A percentile compares a stretch with the other conserved stretches of the same genome.
phyloP scores from a whole-genome alignment of 2,888 invertebrate genomes.

The Drosophila formosana region DNA sequence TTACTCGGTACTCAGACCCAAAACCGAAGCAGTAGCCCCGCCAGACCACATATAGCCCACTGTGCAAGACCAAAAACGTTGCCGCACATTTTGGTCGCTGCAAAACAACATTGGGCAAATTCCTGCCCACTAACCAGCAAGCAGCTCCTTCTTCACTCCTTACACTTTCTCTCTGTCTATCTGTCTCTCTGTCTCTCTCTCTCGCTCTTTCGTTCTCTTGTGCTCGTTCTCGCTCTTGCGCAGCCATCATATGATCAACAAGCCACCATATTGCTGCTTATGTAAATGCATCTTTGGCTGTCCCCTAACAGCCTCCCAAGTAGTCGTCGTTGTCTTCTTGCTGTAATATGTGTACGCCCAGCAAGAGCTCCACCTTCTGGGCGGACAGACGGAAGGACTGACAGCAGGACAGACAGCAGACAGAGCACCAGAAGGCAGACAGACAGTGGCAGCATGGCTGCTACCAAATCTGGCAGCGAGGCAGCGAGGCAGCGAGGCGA shows the following conservation, averaged over 20 bases:
- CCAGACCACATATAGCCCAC: conserved; percentile 76
- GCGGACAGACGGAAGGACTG: background rate
- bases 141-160: background rate
- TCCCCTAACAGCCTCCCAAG: background rate
- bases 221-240: background rate
- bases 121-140: conserved; percentile 26
- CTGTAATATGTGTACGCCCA: conserved; percentile 47
- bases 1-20: background rate
- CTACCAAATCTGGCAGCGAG: conserved; percentile 43
- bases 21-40: conserved; percentile 15
- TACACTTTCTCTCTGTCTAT: background rate
- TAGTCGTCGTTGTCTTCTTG: background rate
- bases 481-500: conserved; percentile 7
- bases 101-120: conserved; percentile 70
- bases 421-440: conserved; percentile 9
- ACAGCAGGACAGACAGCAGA: background rate
- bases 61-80: conserved; percentile 81
- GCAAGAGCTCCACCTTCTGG: conserved; percentile 42
- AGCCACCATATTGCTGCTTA: conserved; percentile 75
- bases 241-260: conserved; percentile 45
- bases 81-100: conserved; percentile 82
- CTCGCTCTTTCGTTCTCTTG: background rate
- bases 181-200: background rate
- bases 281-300: conserved; percentile 55
- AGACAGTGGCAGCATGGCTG: conserved; percentile 18